Conservation (phyloP, 2,113 vertebrate species). For the Oophaga pumilio region DNA sequence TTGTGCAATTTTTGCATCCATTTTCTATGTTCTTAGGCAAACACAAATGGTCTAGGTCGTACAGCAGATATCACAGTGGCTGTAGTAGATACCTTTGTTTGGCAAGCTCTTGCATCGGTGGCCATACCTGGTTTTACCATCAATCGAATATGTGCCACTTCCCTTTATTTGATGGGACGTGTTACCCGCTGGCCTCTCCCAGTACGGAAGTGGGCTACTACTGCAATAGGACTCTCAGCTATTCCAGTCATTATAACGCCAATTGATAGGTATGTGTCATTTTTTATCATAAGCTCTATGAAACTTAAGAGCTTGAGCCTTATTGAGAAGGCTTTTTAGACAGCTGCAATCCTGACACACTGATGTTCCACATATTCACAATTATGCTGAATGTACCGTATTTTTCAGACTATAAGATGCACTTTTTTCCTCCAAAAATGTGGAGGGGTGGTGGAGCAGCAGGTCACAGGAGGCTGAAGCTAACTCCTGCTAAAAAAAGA, state of each 20-base stretch:
- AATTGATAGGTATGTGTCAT: conserved; percentile 84
- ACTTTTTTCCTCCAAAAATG: too few species aligned
- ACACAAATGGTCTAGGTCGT: conserved; percentile 69
- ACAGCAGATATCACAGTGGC: conserved; percentile 75
- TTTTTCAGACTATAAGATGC: too few species aligned
- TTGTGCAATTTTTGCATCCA: background rate
- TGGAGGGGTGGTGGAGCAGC: too few species aligned
- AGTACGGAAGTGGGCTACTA: conserved; percentile 90
- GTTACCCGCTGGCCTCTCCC: conserved; percentile 86
- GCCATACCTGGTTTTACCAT: conserved; percentile 93
- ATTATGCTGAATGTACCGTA: too few species aligned
- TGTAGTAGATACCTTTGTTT: conserved; percentile 91
- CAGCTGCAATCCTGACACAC: too few species aligned
- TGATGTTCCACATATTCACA: too few species aligned
- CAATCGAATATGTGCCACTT: conserved; percentile 88
- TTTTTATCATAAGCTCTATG: background rate
- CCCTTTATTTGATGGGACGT: conserved; percentile 80
- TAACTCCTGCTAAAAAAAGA: too few species aligned
- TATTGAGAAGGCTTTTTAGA: too few species aligned
- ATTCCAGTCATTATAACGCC: conserved; percentile 94
- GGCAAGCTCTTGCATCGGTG: conserved; percentile 94
- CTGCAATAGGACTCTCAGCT: conserved; percentile 85
- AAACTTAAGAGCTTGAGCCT: background rate
- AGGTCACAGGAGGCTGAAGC: too few species aligned
- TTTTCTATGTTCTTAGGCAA: conserved; percentile 65